Conservation (phyloP, 2,113 vertebrate species). For the Chitala chitala region DNA sequence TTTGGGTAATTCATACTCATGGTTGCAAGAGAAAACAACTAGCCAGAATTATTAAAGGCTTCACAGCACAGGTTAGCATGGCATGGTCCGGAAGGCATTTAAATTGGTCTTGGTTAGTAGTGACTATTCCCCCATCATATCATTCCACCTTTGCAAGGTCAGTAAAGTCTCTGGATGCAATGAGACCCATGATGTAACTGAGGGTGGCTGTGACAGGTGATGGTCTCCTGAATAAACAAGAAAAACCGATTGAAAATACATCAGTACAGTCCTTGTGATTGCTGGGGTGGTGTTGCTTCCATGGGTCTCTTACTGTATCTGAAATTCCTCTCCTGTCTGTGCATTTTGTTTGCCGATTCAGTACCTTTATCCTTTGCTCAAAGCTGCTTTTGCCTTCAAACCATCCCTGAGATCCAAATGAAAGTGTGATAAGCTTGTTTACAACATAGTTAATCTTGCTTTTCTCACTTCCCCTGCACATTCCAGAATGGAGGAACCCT, state of each 20-base stretch:
- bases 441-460: background rate
- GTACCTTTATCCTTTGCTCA: background rate
- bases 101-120: slow-evolving; percentile 56
- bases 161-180: slow-evolving; percentile 57
- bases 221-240: slow-evolving; percentile 49
- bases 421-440: background rate
- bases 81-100: background rate
- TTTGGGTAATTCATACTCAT: slow-evolving; percentile 51
- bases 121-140: slow-evolving; percentile 44
- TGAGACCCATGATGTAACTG: slow-evolving; percentile 57
- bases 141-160: slow-evolving; percentile 48
- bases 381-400: background rate
- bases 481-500: slow-evolving; percentile 47
- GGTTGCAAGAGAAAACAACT: slow-evolving; percentile 34
- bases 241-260: slow-evolving; percentile 2
- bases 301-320: background rate
- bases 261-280: background rate
- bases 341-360: too few relatives aligned
- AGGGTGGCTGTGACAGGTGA: slow-evolving; percentile 54
- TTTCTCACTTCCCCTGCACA: slow-evolving; percentile 51
- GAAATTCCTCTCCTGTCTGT: background rate
- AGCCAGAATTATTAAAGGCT: too few relatives aligned
- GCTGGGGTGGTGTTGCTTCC: background rate
- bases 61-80: background rate
- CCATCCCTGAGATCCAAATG: background rate